Percentiles rank a stretch among this genome's conserved stretches.
Conservation (phyloP, 2,113 vertebrate genomes). For the Siphamia tubifer region DNA sequence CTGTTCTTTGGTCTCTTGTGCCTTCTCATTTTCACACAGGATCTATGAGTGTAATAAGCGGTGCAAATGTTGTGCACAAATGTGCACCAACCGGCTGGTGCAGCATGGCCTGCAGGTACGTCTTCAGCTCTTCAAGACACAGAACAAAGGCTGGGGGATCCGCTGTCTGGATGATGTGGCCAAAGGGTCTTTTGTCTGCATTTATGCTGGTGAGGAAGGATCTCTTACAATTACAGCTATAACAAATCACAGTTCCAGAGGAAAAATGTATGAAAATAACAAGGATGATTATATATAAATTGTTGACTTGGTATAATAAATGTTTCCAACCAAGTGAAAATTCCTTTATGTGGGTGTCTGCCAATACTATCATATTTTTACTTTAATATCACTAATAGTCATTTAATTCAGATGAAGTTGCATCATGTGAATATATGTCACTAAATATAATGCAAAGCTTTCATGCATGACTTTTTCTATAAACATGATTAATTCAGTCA, state of each 20-base stretch:
- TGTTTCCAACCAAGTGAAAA: too few relatives aligned
- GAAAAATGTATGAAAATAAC: too few relatives aligned
- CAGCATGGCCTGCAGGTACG: conserved; percentile 96
- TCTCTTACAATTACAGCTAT: neutral
- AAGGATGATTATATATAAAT: too few relatives aligned
- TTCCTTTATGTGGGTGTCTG: too few relatives aligned
- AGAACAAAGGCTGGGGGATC: conserved; percentile 99
- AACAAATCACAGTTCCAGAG: neutral
- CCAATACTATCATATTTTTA: too few relatives aligned
- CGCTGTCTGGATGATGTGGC: conserved; percentile 96
- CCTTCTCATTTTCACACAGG: conserved; percentile 57
- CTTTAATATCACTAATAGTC: too few relatives aligned
- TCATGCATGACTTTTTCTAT: too few relatives aligned
- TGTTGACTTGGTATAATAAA: too few relatives aligned
- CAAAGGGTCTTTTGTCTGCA: conserved; percentile 97
- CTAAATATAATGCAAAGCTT: too few relatives aligned
- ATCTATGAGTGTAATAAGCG: conserved; percentile 97
- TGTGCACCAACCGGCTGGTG: conserved; percentile 95
- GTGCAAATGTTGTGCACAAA: conserved; percentile 88
- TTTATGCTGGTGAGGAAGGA: conserved; percentile 88
- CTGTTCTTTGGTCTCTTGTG: neutral
- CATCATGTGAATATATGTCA: too few relatives aligned
- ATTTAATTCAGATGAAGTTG: too few relatives aligned
- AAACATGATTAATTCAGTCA: too few relatives aligned
- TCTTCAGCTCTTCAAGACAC: conserved; percentile 97